phyloP scores from a whole-genome alignment of 92 coral and sea anemone species.

The Heteractis magnifica region DNA sequence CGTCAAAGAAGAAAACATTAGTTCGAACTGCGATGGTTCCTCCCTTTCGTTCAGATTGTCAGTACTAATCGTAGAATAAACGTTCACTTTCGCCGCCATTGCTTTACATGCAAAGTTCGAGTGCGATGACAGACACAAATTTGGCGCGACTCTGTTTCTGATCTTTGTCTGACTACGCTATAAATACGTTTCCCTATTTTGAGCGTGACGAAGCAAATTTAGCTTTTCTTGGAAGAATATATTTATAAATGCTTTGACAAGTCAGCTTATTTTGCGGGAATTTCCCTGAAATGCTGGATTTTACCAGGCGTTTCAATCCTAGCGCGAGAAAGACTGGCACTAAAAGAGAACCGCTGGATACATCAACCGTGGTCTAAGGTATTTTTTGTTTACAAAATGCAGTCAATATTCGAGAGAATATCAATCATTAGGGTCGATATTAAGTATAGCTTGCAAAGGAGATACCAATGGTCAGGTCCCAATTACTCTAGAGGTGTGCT shows the following conservation, averaged over 20 bases:
- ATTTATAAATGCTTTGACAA: background rate
- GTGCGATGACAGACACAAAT: no score
- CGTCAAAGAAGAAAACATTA: background rate
- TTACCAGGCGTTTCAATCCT: conserved; percentile 19
- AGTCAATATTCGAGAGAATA: background rate
- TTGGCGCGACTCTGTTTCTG: no score
- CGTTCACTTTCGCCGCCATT: no score
- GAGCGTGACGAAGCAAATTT: background rate
- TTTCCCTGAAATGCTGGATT: background rate
- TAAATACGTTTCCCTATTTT: background rate
- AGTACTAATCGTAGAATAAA: no score
- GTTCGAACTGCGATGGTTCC: no score
- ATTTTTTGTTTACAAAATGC: background rate
- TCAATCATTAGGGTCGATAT: background rate
- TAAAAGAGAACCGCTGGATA: background rate
- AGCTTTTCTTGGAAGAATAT: background rate
- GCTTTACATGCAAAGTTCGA: no score
- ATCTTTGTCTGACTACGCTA: no score
- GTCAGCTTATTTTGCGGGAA: background rate
- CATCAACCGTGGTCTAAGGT: background rate
- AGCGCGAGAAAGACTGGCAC: background rate
- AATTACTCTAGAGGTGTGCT: conserved; percentile 35
- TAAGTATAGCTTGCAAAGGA: conserved; percentile 6
- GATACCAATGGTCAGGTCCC: conserved; percentile 34
- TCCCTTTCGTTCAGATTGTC: no score